Evolutionary conservation across 1,140 invertebrate species (phyloP).

Genomic region (Drosophila cardini): DNA sequence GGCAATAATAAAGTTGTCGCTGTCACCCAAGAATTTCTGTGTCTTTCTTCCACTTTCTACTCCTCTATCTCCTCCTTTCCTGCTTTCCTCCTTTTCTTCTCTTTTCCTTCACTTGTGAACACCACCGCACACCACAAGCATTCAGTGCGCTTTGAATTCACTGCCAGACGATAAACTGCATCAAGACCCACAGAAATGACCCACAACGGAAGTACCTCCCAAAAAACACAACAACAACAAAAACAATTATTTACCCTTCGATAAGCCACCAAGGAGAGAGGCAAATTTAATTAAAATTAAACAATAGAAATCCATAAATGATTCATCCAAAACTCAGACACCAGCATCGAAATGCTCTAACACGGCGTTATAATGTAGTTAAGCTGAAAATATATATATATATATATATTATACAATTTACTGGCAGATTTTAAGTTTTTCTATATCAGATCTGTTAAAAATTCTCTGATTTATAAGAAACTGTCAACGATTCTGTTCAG

Average conservation of each 20-base stretch:
- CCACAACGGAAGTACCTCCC: no score
- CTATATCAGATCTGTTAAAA: no score
- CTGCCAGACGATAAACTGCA: conserved; percentile 2
- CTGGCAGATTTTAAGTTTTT: no score
- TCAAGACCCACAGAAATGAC: neutral
- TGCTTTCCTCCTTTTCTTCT: neutral
- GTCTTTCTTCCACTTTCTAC: neutral
- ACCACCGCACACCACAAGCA: conserved; percentile 54
- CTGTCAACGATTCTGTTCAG: no score
- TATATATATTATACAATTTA: no score
- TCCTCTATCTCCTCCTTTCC: no score
- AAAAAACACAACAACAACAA: no score
- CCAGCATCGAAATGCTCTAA: conserved; percentile 1
- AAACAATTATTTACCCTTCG: conserved; percentile 33
- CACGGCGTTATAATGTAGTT: no score
- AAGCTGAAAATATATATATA: no score
- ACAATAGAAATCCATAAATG: conserved; percentile 27
- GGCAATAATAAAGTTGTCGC: conserved; percentile 48
- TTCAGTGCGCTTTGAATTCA: conserved; percentile 46
- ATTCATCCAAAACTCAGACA: conserved; percentile 1
- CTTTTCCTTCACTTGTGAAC: neutral
- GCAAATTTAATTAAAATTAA: conserved; percentile 45
- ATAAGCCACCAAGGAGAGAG: conserved; percentile 27
- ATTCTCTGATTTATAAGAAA: no score
- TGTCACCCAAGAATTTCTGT: conserved; percentile 26